Conservation (phyloP, 2,113 vertebrate genomes). For the Aix galericulata region DNA sequence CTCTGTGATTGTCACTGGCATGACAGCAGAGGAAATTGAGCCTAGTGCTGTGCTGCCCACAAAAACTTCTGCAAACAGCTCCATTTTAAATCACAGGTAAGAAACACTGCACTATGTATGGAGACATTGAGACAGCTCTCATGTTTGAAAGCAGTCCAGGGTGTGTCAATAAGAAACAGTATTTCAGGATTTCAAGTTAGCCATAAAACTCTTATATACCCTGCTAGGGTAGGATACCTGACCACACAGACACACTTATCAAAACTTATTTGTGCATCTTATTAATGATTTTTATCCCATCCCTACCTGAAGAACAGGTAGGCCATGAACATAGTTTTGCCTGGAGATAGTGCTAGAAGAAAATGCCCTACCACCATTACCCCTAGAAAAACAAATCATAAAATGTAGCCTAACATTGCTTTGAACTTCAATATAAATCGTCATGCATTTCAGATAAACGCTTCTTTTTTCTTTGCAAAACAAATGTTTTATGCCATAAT, state of each 20-base stretch:
- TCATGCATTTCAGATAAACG: background rate
- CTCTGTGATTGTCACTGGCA: background rate
- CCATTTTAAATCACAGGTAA: background rate
- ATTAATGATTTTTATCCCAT: background rate
- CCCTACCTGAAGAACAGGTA: background rate
- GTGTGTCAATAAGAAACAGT: background rate
- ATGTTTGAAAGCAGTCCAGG: background rate
- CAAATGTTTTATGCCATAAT: background rate
- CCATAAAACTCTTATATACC: background rate
- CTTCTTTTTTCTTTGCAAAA: conserved; percentile 12
- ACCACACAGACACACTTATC: background rate
- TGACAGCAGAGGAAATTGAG: background rate
- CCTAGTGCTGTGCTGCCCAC: background rate
- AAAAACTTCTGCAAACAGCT: background rate
- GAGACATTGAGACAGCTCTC: background rate
- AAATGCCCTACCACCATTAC: background rate
- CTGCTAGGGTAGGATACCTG: background rate
- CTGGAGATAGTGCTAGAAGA: background rate
- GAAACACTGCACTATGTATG: background rate
- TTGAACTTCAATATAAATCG: background rate
- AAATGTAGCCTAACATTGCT: background rate
- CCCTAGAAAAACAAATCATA: background rate
- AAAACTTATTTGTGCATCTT: background rate
- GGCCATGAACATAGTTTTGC: background rate
- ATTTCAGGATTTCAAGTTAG: background rate